phyloP scores from a whole-genome alignment of 2,888 invertebrate genomes.

The Amblyjoppa proteus region DNA sequence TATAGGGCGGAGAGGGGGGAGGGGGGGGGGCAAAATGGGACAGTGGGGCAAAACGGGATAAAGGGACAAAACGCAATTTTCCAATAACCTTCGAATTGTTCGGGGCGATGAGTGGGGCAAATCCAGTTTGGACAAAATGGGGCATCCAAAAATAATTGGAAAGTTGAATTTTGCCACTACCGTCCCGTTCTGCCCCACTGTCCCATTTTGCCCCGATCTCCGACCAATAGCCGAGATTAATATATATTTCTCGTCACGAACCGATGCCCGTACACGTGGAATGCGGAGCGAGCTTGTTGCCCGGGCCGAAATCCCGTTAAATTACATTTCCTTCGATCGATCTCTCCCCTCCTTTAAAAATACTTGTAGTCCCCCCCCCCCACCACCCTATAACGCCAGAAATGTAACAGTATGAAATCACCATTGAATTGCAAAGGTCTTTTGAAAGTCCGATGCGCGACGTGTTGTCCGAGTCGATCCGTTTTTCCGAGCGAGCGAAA shows the following conservation, averaged over 20 bases:
- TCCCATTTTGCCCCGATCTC: no score
- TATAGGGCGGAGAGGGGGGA: not conserved
- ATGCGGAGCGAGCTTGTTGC: conserved; percentile 28
- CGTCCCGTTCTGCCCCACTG: no score
- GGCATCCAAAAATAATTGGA: no score
- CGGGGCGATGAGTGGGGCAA: no score
- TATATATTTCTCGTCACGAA: conserved; percentile 46
- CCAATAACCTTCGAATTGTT: no score
- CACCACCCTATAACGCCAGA: not conserved
- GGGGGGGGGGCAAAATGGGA: no score
- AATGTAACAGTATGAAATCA: conserved; percentile 26
- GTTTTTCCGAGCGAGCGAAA: conserved; percentile 28
- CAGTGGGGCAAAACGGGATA: no score
- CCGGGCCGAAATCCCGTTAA: conserved; percentile 40
- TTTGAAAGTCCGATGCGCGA: conserved; percentile 55
- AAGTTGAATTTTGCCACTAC: no score
- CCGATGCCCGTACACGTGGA: conserved; percentile 8
- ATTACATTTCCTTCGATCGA: conserved; percentile 47
- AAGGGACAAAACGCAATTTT: no score
- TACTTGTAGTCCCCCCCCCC: not conserved
- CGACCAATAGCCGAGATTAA: conserved; percentile 19
- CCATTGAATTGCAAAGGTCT: conserved; percentile 45
- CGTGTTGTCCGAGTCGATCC: conserved; percentile 27
- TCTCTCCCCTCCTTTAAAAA: not conserved
- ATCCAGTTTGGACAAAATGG: no score